A percentile compares a stretch with the other conserved stretches of the same genome.
These are phyloP conservation scores for Petrocephalus sullivani DNA, from an alignment of 2,797 vertebrate species.

Conservation along the genomic window DNA sequence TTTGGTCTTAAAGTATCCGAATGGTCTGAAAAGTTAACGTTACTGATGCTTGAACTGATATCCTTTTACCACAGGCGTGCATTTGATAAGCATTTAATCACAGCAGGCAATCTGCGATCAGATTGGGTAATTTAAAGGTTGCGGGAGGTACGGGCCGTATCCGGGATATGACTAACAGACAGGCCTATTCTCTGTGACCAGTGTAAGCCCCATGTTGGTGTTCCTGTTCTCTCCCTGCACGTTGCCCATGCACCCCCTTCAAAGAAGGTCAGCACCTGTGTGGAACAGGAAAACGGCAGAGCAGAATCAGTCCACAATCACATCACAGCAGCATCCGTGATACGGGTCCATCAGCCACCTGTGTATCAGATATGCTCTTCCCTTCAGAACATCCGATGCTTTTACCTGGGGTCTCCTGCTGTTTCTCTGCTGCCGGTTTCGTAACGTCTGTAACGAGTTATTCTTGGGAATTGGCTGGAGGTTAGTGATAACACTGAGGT, in stretches of 20 bases:
- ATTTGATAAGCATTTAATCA: slow-evolving; percentile 19
- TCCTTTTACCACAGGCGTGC: background rate
- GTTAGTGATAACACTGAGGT: background rate
- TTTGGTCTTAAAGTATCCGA: background rate
- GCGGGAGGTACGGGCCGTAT: background rate
- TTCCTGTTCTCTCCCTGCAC: background rate
- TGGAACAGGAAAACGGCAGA: background rate
- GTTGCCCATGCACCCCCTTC: slow-evolving; percentile 4
- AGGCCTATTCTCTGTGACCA: background rate
- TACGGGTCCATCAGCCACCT: background rate
- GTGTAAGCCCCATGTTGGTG: background rate
- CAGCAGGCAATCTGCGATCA: background rate
- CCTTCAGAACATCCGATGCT: background rate
- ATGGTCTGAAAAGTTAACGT: background rate
- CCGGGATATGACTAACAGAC: slow-evolving; percentile 9
- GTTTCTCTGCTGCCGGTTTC: background rate
- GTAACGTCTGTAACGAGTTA: background rate
- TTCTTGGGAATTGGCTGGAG: background rate
- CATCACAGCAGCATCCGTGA: background rate
- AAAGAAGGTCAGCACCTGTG: slow-evolving; percentile 3
- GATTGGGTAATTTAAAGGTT: background rate
- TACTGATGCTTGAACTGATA: background rate
- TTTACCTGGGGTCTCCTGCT: background rate
- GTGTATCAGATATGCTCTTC: background rate
- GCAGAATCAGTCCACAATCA: background rate